These are phyloP conservation scores for Conus ventricosus DNA, from an alignment of 1,140 invertebrate species.

Conservation along the genomic window DNA sequence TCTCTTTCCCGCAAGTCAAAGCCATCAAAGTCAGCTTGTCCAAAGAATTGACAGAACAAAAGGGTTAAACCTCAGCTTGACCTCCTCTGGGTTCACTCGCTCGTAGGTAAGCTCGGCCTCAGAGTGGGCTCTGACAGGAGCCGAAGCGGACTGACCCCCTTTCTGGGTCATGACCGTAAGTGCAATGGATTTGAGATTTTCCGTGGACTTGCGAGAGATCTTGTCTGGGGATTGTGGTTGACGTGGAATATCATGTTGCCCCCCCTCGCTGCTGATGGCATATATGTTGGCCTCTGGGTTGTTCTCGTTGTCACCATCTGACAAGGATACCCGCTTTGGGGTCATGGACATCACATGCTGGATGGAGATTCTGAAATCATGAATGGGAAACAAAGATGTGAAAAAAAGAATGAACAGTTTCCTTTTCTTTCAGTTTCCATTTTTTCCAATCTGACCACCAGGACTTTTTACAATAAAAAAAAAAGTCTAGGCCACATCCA, in stretches of 20 bases:
- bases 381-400: no score
- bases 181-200: constrained; percentile 66
- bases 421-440: no score
- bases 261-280: constrained; percentile 89
- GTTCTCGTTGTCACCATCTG: constrained; percentile 62
- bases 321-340: constrained; percentile 77
- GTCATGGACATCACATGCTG: constrained; percentile 87
- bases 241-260: constrained; percentile 92
- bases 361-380: constrained; percentile 81
- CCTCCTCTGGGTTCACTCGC: constrained; percentile 64
- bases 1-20: constrained; percentile 50
- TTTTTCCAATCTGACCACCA: no score
- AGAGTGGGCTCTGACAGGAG: constrained; percentile 53
- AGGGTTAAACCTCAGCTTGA: constrained; percentile 72
- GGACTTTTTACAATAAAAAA: no score
- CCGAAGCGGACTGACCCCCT: constrained; percentile 52
- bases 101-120: constrained; percentile 71
- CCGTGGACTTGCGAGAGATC: constrained; percentile 53
- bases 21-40: constrained; percentile 68
- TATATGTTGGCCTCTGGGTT: constrained; percentile 82
- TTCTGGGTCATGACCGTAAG: constrained; percentile 65
- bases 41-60: constrained; percentile 70
- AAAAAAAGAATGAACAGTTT: no score
- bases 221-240: constrained; percentile 66
- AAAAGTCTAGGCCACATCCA: no score